Conservation (phyloP, 2,888 invertebrate species). For the Carabus problematicus region DNA sequence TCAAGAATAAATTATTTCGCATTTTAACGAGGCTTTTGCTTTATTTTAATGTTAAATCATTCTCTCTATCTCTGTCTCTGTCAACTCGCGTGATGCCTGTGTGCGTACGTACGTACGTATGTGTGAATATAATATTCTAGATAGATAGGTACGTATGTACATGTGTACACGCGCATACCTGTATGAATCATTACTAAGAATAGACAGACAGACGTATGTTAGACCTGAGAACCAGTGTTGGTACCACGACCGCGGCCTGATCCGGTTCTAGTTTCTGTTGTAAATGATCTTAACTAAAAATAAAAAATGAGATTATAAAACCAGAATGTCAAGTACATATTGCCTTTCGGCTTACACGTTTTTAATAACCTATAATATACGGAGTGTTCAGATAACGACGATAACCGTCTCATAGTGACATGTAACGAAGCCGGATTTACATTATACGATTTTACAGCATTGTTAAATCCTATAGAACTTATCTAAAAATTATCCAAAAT, state of each 20-base stretch:
- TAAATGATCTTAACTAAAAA: constrained; percentile 28
- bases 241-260: constrained; percentile 2
- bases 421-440: not conserved
- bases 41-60: constrained; percentile 6
- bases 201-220: constrained; percentile 14
- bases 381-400: constrained; percentile 13
- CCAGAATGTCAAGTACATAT: constrained; percentile 34
- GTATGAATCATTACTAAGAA: constrained; percentile 32
- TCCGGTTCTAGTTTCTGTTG: constrained; percentile 30
- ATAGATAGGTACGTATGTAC: no score
- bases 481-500: no score
- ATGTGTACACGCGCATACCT: not conserved
- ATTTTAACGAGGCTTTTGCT: constrained; percentile 10
- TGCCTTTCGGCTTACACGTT: constrained; percentile 22
- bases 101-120: no score
- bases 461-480: no score
- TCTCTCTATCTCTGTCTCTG: no score
- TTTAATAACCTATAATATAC: constrained; percentile 28
- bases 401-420: constrained; percentile 9
- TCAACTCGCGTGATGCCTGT: no score
- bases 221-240: constrained; percentile 2
- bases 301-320: constrained; percentile 31
- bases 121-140: no score
- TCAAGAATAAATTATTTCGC: constrained; percentile 11
- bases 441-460: no score